Base-by-base conservation (phyloP, 2,113 vertebrate genomes). In the Indicator maculatus region DNA sequence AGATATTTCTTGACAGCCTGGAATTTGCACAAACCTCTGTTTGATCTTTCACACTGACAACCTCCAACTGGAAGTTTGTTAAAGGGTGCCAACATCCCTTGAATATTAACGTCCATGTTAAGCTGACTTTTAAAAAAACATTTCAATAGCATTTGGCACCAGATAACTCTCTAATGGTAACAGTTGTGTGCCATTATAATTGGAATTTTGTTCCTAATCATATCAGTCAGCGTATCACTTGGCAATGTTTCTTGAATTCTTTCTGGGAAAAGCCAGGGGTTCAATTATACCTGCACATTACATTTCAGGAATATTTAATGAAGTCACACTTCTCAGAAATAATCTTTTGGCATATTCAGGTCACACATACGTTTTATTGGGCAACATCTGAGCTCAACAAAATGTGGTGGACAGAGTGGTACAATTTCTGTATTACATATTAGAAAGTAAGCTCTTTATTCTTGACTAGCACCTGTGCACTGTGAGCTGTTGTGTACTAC, bases 1-100 rank as follows among this genome's bases (percentile, higher is more conserved):
- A 74, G 38, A 36, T 88, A 50, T 82, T 79, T 72, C 83, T n/a
- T 90, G 92, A 77, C 88, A 94, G 38, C 79, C 53, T 71, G 47
- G 65, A 88, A 90, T 83, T 88, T 88, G 33, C 38, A 24, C 28
- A 92, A 31, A 86, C 86, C 76, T 94, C 69, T 92, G 5, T 67
- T 86, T 93, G 73, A 81, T 74, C 86, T 87, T 88, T 89, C 47
- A 65, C 28, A 56, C 31, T 47, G 50, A 59, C 36, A 91, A 3
- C 33, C 36, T 93, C 69, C 64, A 44, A 38, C 60, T 83, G 64
- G 31, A 87, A 83, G 38, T 71, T 88, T 58, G 10, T 71, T 92
- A 86, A 75, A 88, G 28, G 24, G 12, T 81, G 50, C 21, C 53
- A 59, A n/a, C 2, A 1, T 56, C 65, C 21, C 61, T 93, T 82